Evolutionary conservation across 2,797 vertebrate genomes (phyloP), one percentile per base, ranked within the genome.

Genomic region (Heliangelus exortis): DNA sequence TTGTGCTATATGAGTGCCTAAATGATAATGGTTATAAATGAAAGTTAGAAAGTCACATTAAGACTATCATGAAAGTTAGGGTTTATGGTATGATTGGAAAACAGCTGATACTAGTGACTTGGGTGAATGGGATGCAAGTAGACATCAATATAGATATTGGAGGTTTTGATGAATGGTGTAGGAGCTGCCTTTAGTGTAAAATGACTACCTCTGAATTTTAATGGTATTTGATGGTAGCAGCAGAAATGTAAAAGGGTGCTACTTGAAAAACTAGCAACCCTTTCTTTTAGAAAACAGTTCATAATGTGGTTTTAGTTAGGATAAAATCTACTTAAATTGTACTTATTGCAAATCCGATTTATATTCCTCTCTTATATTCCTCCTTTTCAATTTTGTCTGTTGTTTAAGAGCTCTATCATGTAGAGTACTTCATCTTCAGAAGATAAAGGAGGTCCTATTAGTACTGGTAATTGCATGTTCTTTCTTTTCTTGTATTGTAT

Each of bases 381-480:
- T 90, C 41, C 74, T 93, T 87, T 94, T 73, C 28, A 79, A 39
- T 86, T 90, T 79, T 84, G 45, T 78, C 53, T 90, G 1, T 73
- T 83, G 54, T 84, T 93, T 71, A 95, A 93, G 84, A 92, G 17
- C 55, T 82, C 67, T 93, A 43, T 90, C 10, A 22, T 39, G 19
- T 61, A 61, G 63, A 84, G 36, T 84, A 65, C 45, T 83, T 87
- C 72, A 91, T 79, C 68, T 80, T 91, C 33, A 80, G 65, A 92
- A 87, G 72, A 92, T 85, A 48, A 82, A 67, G 65, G 61, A 83
- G 9, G 21, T 85, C 47, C 50, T 85, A 10, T 89, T 93, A 53
- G 68, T 91, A 77, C 92, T 93, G 57, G 68, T 91, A 77, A 57
- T 83, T 89, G 36, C 65, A 51, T 57, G 34, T 87, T 84, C 82